A percentile compares a stretch with the other conserved stretches of the same genome.
Evolutionary conservation across 2,797 vertebrate genomes (phyloP).

Genomic region (Muscicapa comitata): DNA sequence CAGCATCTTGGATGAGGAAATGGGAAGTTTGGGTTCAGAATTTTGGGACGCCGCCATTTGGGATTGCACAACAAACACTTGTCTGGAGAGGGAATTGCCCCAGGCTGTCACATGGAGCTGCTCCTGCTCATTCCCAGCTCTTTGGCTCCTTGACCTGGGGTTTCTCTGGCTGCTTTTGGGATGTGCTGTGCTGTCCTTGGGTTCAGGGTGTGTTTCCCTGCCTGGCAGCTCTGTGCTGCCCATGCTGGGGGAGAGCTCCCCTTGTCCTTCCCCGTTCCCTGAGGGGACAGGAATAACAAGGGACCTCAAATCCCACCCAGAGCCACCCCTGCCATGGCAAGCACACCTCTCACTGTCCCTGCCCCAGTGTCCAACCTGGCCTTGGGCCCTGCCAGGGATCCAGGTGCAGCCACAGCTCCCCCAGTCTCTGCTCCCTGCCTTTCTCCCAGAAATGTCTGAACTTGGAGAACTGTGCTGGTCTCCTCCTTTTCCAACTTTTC

Average conservation of each 20-base stretch:
- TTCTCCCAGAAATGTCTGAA: neutral
- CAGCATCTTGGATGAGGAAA: neutral
- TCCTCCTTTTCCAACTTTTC: neutral
- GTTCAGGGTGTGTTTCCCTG: neutral
- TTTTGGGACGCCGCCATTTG: rapidly evolving
- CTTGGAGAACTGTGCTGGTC: neutral
- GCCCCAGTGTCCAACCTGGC: neutral
- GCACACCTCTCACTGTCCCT: neutral
- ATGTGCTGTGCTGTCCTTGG: neutral
- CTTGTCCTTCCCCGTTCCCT: neutral
- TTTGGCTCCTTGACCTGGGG: rapidly evolving
- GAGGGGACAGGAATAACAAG: rapidly evolving
- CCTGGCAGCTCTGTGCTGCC: neutral
- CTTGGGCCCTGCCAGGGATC: neutral
- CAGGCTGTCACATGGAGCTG: neutral
- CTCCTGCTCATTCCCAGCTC: neutral
- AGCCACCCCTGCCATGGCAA: neutral
- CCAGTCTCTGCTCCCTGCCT: neutral
- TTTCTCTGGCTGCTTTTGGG: neutral
- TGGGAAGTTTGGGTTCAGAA: neutral
- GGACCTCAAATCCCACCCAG: neutral
- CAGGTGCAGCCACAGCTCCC: neutral
- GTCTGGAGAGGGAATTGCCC: neutral
- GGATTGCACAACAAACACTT: neutral
- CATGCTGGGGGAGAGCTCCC: neutral